Conservation (phyloP, 2,888 invertebrate genomes). For the Lycia hirtaria region DNA sequence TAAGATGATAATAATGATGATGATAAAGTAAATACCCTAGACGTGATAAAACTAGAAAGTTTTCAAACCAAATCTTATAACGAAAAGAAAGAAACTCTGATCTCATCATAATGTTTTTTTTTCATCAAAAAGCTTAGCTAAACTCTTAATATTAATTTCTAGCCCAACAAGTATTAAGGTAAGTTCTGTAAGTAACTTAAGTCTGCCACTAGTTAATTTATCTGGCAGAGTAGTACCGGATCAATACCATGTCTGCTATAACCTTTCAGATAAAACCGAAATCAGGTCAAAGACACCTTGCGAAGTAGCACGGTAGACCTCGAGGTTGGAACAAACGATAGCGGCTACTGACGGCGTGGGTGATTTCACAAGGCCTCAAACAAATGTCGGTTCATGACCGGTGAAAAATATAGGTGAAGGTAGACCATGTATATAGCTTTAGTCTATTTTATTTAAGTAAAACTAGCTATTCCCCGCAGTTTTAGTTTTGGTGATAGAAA, state of each 20-base stretch:
- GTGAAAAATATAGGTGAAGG: not conserved
- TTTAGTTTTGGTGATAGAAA: too few species aligned
- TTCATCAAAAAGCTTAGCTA: too few species aligned
- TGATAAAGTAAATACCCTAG: too few species aligned
- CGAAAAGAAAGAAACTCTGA: too few species aligned
- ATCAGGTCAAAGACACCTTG: conserved; percentile 25
- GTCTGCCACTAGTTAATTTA: not conserved
- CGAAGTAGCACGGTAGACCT: conserved; percentile 7
- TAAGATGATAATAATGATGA: too few species aligned
- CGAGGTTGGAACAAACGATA: conserved; percentile 21
- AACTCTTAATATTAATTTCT: too few species aligned
- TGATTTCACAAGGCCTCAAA: conserved; percentile 27
- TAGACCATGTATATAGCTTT: not conserved
- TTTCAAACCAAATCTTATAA: too few species aligned
- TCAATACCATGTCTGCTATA: conserved; percentile 8
- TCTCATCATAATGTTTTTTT: too few species aligned
- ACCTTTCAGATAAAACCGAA: conserved; percentile 3
- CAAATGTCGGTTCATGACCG: not conserved
- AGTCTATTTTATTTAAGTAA: too few species aligned
- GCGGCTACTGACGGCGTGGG: conserved; percentile 2
- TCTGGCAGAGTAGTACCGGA: not conserved
- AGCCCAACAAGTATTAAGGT: too few species aligned
- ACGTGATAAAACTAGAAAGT: too few species aligned
- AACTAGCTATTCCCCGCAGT: too few species aligned
- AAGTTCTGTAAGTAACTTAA: not conserved